phyloP scores from a whole-genome alignment of 2,888 invertebrate species.

The Pyrocoelia pectoralis region DNA sequence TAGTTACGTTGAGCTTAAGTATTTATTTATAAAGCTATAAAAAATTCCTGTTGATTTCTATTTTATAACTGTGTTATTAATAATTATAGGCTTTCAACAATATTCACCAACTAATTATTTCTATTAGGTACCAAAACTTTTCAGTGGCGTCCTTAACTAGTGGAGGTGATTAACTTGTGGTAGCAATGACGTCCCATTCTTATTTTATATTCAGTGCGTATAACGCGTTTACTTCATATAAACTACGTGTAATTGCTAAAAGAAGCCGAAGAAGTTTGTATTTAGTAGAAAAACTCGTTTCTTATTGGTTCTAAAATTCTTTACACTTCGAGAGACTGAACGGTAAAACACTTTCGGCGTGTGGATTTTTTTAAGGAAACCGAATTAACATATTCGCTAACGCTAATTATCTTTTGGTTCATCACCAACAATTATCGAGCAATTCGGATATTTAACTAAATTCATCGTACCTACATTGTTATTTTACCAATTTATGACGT shows the following conservation, averaged over 20 bases:
- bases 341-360: not conserved
- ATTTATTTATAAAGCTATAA: constrained; percentile 48
- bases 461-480: too few species aligned
- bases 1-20: constrained; percentile 44
- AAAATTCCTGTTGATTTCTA: constrained; percentile 20
- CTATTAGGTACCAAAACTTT: not conserved
- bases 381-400: too few species aligned
- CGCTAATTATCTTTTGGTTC: too few species aligned
- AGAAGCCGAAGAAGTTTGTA: constrained; percentile 10
- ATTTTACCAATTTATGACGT: too few species aligned
- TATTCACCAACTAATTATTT: constrained; percentile 8
- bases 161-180: too few species aligned
- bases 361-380: too few species aligned
- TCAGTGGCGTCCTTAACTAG: not conserved
- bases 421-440: too few species aligned
- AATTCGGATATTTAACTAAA: too few species aligned
- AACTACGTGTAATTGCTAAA: constrained; percentile 28
- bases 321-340: constrained; percentile 18
- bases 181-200: not conserved
- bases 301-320: constrained; percentile 22
- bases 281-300: constrained; percentile 26
- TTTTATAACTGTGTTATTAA: constrained; percentile 9
- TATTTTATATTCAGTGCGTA: constrained; percentile 21
- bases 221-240: constrained; percentile 19
- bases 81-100: constrained; percentile 8